Evolutionary conservation across 23 tunicate species (phyloP).

Genomic region (Trididemnum miniatum): DNA sequence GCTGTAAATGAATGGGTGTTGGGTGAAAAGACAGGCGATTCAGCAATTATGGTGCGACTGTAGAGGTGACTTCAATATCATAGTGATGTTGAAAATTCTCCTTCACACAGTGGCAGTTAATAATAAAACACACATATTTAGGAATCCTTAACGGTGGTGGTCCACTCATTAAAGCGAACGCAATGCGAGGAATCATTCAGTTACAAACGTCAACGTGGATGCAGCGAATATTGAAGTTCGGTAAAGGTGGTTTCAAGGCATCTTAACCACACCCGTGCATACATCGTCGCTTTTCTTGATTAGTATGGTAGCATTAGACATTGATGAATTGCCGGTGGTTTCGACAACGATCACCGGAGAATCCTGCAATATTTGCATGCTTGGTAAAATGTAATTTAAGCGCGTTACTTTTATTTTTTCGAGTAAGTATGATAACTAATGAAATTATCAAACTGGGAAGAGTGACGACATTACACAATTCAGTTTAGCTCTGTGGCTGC

Average conservation of each 20-base stretch:
- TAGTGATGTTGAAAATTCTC: too few species aligned
- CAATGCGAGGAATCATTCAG: background rate
- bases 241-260: background rate
- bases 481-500: too few species aligned
- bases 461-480: too few species aligned
- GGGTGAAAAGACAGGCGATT: too few species aligned
- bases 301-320: background rate
- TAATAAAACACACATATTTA: background rate
- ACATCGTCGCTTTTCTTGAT: slow-evolving; percentile 20
- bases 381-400: too few species aligned
- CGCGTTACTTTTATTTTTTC: too few species aligned
- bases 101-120: background rate
- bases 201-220: slow-evolving; percentile 3
- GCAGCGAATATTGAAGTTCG: background rate
- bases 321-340: slow-evolving; percentile 21
- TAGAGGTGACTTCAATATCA: too few species aligned
- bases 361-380: too few species aligned
- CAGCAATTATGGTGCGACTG: too few species aligned
- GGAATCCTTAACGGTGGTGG: background rate
- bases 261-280: slow-evolving; percentile 30
- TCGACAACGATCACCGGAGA: slow-evolving; percentile 69
- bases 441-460: too few species aligned
- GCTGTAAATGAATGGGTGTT: too few species aligned
- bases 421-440: too few species aligned
- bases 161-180: background rate